Conservation (phyloP, 2,888 invertebrate genomes). For the Nomada ruficornis region DNA sequence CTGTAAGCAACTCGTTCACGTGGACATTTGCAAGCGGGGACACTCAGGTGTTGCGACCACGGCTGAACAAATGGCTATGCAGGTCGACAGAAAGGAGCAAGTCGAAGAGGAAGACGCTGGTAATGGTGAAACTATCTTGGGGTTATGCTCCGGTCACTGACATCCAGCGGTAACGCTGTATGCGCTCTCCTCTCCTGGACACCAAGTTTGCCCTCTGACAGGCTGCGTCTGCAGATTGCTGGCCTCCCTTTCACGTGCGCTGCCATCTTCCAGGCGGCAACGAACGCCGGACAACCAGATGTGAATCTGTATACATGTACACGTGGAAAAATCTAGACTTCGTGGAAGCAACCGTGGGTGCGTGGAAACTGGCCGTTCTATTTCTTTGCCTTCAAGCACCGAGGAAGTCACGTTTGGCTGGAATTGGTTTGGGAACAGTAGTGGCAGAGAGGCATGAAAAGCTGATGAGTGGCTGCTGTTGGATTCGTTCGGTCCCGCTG, state of each 20-base stretch:
- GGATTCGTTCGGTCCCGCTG: neutral
- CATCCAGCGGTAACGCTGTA: constrained; percentile 77
- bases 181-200: constrained; percentile 70
- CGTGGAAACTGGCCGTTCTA: constrained; percentile 11
- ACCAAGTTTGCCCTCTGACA: constrained; percentile 66
- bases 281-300: constrained; percentile 30
- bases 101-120: constrained; percentile 68
- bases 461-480: neutral
- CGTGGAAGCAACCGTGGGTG: constrained; percentile 13
- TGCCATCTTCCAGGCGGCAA: constrained; percentile 7
- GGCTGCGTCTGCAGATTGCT: constrained; percentile 43
- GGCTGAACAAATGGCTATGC: constrained; percentile 53
- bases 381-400: neutral
- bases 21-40: constrained; percentile 56
- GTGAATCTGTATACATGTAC: constrained; percentile 11
- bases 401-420: neutral
- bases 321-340: constrained; percentile 26
- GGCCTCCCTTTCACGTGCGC: constrained; percentile 35
- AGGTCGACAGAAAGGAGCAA: constrained; percentile 49
- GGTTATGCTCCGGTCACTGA: constrained; percentile 83
- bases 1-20: constrained; percentile 31
- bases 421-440: neutral
- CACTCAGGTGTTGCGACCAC: constrained; percentile 55
- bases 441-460: neutral
- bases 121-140: constrained; percentile 81